Base-by-base conservation (phyloP, 2,888 invertebrate genomes). In the Venusia cambrica region DNA sequence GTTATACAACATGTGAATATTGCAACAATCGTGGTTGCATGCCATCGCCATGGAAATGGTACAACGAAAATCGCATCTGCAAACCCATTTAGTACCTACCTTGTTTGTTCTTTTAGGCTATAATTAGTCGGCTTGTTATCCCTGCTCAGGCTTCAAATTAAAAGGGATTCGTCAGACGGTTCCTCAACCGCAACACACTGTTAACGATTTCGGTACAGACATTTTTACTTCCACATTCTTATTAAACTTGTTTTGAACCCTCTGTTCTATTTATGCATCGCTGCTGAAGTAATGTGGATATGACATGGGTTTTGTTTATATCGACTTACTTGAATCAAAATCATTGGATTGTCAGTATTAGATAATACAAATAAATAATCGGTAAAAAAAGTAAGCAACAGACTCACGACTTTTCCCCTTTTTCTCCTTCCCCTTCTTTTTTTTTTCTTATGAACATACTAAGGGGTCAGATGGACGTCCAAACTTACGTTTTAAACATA, bases 71-170 rank as follows among this genome's bases (percentile, higher is more conserved):
- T 36, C 35, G 40, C 31, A 28, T 9, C 27, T 59, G 49, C 48
- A 47, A 65, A 67, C 70, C 3, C 8, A 14, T 22, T 13, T 65
- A 62, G 62, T n/a, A n/a, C n/a, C 58, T 63, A 54, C 51, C 70
- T 74, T 85, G 79, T 87, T 87, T 87, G 81, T 79, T 84, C 75
- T 78, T 67, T 54, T 62, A 67, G 63, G 64, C 66, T 83, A 77
- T 87, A 81, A 85, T 87, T 83, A 85, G 76, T 73, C 73, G 73
- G 76, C 85, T 87, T 77, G 84, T 85, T 85, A 84, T 72, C 64
- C 34, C 66, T 78, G 80, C 64, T 66, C 75, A 77, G 68, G 71
- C 73, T 76, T 83, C 64, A 81, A 81, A 84, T 84, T 84, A 85
- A 85, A 84, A 74, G 75, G 67, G 73, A 79, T 75, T 79, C 63